Evolutionary conservation across 2,113 vertebrate genomes (phyloP), one percentile per base, ranked within the genome.

Genomic region (Melanotaenia duboulayi): DNA sequence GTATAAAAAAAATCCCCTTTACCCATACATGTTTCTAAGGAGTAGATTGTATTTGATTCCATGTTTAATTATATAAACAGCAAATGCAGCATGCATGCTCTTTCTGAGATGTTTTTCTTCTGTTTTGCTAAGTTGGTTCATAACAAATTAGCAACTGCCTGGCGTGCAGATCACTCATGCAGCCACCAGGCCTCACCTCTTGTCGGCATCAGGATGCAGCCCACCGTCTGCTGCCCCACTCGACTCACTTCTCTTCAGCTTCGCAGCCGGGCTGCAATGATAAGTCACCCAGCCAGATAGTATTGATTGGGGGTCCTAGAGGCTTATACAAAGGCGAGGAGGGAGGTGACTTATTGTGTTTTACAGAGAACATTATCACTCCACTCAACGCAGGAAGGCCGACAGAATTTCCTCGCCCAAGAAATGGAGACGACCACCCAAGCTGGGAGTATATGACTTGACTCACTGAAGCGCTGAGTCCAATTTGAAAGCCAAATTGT

Each of bases 311-410:
- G 81, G 90, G 85, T 93, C 87, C 88, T 90, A 55, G 62, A 91
- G 91, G 89, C 92, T 93, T 92, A 93, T 71, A 91, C 90, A 91
- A 92, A 91, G 90, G 87, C 89, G 76, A 90, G 92, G 82, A 83
- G 79, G 88, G 83, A 90, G 82, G 84, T 93, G 92, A 93, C 85
- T 93, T 92, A 94, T 93, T 93, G 93, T 94, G 92, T 94, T 94
- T 93, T 94, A 94, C 91, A 92, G 90, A 91, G 91, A 91, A 93
- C 90, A 94, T 94, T 93, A 93, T 94, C 90, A 93, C 91, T 94
- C 92, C 86, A 51, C 88, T 91, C 88, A 84, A 87, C 63, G 82
- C 90, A 71, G 89, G 87, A 89, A 89, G 80, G 88, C 84, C 83
- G 78, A 77, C 86, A 87, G 86, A 90, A 88, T 89, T 84, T 90